Evolutionary conservation across 2,888 invertebrate species (phyloP), one percentile per base, ranked within the genome.

Genomic region (Tillus elongatus): DNA sequence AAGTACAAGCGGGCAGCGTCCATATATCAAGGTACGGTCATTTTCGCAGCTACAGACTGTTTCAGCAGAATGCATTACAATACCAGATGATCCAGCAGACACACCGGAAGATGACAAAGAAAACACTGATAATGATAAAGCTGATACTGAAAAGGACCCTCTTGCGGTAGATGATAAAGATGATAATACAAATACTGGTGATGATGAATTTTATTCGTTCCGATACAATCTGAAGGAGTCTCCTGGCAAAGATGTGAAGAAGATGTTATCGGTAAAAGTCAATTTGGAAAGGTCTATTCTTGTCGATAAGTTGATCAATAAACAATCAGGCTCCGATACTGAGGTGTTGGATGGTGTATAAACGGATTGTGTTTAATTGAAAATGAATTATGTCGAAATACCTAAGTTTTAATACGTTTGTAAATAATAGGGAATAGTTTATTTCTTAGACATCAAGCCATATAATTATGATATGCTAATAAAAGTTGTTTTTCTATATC

Each of bases 31-130:
- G 44, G 62, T 62, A 1, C 55, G 57, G 33, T 56, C 58, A 1
- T 49, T 60, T 3, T 53, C 52, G 2, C 55, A 58, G 13, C 43
- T 60, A 4, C 54, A 58, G 36, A 53, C 43, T 13, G 56, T 60
- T 12, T 40, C 59, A 9, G 49, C 60, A 3, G 61, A 61, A 35
- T 60, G 60, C 36, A 61, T 61, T 16, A 59, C 58, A 2, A 60
- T 61, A 33, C 60, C 60, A 1, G 61, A 61, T 43, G 61, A 61
- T 44, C 35, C 34, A 15, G 15, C 30, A 12, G 12, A 26, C n/a
- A 12, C n/a, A 13, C 10, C 12, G 3, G 28, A 15, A 15, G 11
- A 9, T 2, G 24, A 15, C 11, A 47, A 49, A 6, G 33, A 13
- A 43, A 46, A 9, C 15, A 40, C 27, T 33, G 26, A 2, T 37